Base-by-base conservation (phyloP, 1,140 invertebrate species). In the Campoletis sonorensis region DNA sequence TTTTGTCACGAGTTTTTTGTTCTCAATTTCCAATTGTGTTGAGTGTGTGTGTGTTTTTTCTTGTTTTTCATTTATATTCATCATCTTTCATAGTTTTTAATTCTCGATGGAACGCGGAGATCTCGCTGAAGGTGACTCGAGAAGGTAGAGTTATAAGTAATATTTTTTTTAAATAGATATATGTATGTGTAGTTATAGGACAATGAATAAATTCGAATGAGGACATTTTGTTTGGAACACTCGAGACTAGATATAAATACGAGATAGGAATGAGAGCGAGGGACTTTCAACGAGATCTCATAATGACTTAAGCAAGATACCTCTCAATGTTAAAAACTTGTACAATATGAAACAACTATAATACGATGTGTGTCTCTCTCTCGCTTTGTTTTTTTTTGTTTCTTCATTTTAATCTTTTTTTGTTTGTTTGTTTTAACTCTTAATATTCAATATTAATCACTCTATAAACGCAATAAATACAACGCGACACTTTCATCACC, bases 321-420 rank as follows among this genome's bases (percentile, higher is more conserved):
- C 45, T 73, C 68, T 67, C 61, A 33, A 51, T 71, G 58, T 80
- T 73, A 67, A 67, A 80, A 80, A 80, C 30, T 71, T 73, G 33
- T 79, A 61, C 51, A 72, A 58, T 80, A 49, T 73, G 79, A 80
- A 80, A 80, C 79, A 80, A 80, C 79, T 80, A 80, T 51, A 73
- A 33, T 80, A 68, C 33, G 23, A 33, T 64, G 40, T 79, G 33
- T 67, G 8, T 45, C 40, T 45, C 40, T 45, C 11, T 45, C 40
- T 3, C 40, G 37, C 37, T 37, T 37, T 37, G 4, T 64, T 64
- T 64, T 21, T 64, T 23, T 64, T 13, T 64, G n/a, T n/a, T n/a
- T n/a, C 4, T 26, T 13, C 18, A 11, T 58, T 21, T 58, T 1
- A n/a, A 4, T 58, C 54, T 58, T 58, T n/a, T n/a, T n/a, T n/a